Evolutionary conservation across 2,888 invertebrate species (phyloP).

Genomic region (Acanthosepion esculentum): DNA sequence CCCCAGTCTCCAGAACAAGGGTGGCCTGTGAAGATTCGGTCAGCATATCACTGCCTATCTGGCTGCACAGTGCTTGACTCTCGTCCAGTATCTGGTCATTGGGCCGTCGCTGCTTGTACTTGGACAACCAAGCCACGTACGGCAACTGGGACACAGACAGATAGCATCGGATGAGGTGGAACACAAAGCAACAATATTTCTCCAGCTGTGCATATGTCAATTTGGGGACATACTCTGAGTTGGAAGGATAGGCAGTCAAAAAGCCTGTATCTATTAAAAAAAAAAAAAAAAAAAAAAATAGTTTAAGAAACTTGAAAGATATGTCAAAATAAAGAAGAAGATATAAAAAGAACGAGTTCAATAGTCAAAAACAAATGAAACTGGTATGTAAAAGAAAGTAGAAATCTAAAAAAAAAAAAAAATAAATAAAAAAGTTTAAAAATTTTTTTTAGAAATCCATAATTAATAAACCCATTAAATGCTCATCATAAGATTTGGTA

Average conservation of each 20-base stretch:
- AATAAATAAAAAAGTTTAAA: too few species aligned
- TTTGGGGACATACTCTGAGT: not conserved
- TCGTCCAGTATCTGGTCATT: not conserved
- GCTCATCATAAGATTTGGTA: too few species aligned
- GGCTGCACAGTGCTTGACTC: not conserved
- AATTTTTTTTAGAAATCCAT: too few species aligned
- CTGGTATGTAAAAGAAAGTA: too few species aligned
- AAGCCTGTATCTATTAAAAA: not conserved
- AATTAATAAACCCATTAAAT: too few species aligned
- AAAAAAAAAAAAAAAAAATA: not conserved
- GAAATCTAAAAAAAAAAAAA: too few species aligned
- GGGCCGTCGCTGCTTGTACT: conserved; percentile 8
- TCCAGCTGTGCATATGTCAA: not conserved
- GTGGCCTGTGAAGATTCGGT: not conserved
- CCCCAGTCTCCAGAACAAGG: not conserved
- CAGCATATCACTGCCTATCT: not conserved
- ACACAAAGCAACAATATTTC: conserved; percentile 40
- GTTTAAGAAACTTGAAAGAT: too few species aligned
- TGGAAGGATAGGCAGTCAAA: not conserved
- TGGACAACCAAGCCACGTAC: not conserved
- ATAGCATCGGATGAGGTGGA: conserved; percentile 43
- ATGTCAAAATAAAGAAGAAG: too few species aligned
- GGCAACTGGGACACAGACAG: conserved; percentile 16
- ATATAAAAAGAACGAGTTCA: too few species aligned
- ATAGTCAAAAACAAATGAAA: too few species aligned